Conservation (phyloP, 2,113 vertebrate species). For the Bungarus multicinctus region DNA sequence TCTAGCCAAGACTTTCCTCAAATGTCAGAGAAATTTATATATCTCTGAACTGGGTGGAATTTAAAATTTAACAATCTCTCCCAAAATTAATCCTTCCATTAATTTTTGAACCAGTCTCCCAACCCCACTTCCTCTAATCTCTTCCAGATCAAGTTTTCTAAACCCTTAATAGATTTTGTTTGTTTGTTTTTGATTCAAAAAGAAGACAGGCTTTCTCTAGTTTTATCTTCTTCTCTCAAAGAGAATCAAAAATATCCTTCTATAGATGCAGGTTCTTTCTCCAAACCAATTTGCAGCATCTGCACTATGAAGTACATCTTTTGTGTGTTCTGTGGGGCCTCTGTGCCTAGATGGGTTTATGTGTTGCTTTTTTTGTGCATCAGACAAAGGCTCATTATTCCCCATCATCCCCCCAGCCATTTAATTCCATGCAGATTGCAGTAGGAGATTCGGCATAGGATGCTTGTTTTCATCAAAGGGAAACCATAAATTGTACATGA, state of each 20-base stretch:
- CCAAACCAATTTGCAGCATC: not conserved
- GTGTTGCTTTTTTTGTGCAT: not conserved
- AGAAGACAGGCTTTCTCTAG: too few relatives aligned
- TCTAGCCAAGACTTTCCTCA: not conserved
- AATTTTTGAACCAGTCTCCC: not conserved
- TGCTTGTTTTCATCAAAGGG: not conserved
- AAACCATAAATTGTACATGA: not conserved
- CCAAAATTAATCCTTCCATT: not conserved
- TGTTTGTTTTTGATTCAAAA: not conserved
- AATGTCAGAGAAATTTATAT: not conserved
- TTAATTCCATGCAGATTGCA: conserved; percentile 11
- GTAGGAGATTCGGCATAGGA: conserved; percentile 1
- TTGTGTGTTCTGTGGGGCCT: not conserved
- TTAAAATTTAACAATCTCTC: not conserved
- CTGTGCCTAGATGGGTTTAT: not conserved
- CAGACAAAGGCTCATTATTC: conserved; percentile 14
- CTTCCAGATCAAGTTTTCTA: conserved; percentile 22
- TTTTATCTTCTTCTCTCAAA: not conserved
- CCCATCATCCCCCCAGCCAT: not conserved
- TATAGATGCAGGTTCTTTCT: not conserved
- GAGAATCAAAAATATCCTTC: not conserved
- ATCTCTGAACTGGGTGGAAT: not conserved
- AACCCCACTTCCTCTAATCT: not conserved
- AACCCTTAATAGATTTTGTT: not conserved
- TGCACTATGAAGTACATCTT: not conserved